These are phyloP conservation scores for Cephus rjabovi DNA, from an alignment of 2,888 invertebrate species.

Conservation along the genomic window DNA sequence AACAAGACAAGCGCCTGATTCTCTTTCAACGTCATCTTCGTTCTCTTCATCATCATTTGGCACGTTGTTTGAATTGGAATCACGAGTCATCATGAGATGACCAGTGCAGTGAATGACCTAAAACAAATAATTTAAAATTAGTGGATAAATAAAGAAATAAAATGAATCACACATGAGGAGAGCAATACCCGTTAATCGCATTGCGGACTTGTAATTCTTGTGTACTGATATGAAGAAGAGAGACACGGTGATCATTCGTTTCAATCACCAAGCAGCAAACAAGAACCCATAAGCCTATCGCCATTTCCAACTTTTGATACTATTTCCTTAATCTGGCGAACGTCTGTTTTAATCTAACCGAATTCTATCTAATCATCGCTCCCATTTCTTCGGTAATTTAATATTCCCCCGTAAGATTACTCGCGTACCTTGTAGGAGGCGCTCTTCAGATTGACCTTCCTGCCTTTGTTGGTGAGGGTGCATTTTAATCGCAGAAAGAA, in stretches of 20 bases:
- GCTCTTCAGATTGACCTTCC: slow-evolving; percentile 94
- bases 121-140: slow-evolving; percentile 22
- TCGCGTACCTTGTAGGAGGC: slow-evolving; percentile 90
- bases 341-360: too few relatives aligned
- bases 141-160: neutral
- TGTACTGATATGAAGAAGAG: too few relatives aligned
- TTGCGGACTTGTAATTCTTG: too few relatives aligned
- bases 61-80: neutral
- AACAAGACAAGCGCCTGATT: slow-evolving; percentile 71
- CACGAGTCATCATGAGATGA: slow-evolving; percentile 71
- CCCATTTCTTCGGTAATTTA: too few relatives aligned
- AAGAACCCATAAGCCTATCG: too few relatives aligned
- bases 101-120: slow-evolving; percentile 93
- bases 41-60: slow-evolving; percentile 44
- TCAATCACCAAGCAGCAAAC: too few relatives aligned
- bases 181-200: too few relatives aligned
- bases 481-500: slow-evolving; percentile 91
- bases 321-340: too few relatives aligned
- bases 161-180: neutral
- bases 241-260: too few relatives aligned
- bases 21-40: slow-evolving; percentile 41
- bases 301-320: too few relatives aligned
- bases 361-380: too few relatives aligned
- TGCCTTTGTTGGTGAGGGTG: slow-evolving; percentile 93
- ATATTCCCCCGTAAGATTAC: too few relatives aligned